Evolutionary conservation across 2,113 vertebrate genomes (phyloP), one percentile per base, ranked within the genome.

Genomic region (Albula glossodonta): DNA sequence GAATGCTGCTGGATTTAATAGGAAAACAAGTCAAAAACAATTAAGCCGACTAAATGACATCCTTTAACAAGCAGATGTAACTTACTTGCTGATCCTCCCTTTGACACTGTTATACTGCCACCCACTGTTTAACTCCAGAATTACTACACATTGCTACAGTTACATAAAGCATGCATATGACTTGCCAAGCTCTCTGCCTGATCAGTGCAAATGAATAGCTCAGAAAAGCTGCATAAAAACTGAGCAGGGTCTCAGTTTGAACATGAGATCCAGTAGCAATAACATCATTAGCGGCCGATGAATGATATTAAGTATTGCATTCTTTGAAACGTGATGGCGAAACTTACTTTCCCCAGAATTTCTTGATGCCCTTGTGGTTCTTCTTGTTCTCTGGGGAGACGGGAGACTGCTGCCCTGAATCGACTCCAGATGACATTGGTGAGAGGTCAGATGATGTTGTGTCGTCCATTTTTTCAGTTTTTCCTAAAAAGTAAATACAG

Each of bases 301-400:
- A 50, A 13, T 48, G 9, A 10, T 22, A 74, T n/a, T 74, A 31
- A n/a, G 31, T 12, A 74, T 15, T 78, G 83, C n/a, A 10, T 48
- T 12, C 9, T 74, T 63, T 66, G 22, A 74, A n/a, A 11, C 56
- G 11, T 66, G 25, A 4, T 6, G 53, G 10, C 25, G 11, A 12
- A n/a, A 94, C 98, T 95, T 95, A 99, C 98, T 96, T 99, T 91
- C 98, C 98, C 98, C 98, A 99, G 85, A 99, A 97, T 86, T 97
- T 99, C 92, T 94, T 97, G 88, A 99, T 97, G 87, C 98, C 98
- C 93, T 96, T 96, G 88, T 97, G 96, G 84, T 90, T 96, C 92
- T 96, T 98, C 92, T 94, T 97, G 91, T 93, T 95, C 88, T 99
- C 98, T 17, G 97, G 95, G 52, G 96, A 97, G 90, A 97, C 81